Percentiles rank a stretch among this genome's conserved stretches.
Conservation (phyloP, 1,140 invertebrate genomes). For the Macrotrachela quadricornifera region DNA sequence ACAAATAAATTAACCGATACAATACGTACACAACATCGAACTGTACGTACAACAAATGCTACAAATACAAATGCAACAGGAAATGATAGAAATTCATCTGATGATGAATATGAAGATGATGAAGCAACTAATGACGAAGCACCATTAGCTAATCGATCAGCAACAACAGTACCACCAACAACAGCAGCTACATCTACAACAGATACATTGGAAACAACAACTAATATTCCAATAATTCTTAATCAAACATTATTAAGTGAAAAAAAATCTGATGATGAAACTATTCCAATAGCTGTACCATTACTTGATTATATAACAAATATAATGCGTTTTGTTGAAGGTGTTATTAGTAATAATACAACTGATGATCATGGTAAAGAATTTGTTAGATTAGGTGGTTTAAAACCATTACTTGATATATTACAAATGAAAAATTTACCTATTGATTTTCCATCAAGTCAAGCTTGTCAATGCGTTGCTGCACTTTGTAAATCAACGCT, state of each 20-base stretch:
- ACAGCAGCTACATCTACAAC: slow-evolving; percentile 12
- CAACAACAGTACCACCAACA: slow-evolving; percentile 19
- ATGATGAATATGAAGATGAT: background rate
- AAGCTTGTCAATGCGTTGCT: slow-evolving; percentile 59
- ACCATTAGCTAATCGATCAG: slow-evolving; percentile 12
- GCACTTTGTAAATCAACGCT: slow-evolving; percentile 66
- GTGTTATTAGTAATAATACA: slow-evolving; percentile 67
- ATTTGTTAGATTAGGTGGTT: slow-evolving; percentile 56
- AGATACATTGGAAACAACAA: background rate
- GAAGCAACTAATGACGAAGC: background rate
- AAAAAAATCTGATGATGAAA: background rate
- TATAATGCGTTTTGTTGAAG: slow-evolving; percentile 66
- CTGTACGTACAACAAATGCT: background rate
- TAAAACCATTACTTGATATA: slow-evolving; percentile 51
- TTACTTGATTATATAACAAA: slow-evolving; percentile 16
- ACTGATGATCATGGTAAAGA: slow-evolving; percentile 73
- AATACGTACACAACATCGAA: no score
- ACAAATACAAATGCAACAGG: background rate
- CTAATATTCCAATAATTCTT: slow-evolving; percentile 8
- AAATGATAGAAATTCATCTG: background rate
- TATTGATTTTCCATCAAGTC: slow-evolving; percentile 59
- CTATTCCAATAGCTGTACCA: background rate
- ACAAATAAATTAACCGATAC: background rate
- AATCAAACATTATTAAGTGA: slow-evolving; percentile 9
- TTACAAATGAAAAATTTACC: slow-evolving; percentile 60